Conservation (phyloP, 2,888 invertebrate species). For the Machimus rusticus region DNA sequence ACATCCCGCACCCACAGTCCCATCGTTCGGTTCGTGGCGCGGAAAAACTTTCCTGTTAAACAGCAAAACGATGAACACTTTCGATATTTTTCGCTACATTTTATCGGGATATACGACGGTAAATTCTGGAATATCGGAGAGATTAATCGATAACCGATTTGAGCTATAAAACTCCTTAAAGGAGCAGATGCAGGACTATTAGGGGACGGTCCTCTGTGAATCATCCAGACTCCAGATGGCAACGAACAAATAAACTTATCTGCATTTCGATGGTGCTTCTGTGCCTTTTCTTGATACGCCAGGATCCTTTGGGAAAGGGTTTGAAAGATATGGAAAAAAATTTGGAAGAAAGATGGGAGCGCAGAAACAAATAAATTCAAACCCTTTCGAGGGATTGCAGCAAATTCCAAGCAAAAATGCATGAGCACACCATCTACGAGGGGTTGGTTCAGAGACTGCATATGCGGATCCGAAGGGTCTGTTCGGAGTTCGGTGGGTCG, state of each 20-base stretch:
- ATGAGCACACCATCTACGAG: neutral
- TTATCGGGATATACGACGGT: neutral
- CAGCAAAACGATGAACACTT: constrained; percentile 17
- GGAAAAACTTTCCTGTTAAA: constrained; percentile 8
- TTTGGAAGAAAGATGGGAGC: neutral
- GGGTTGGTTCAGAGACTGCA: no score
- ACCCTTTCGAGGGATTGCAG: neutral
- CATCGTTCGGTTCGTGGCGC: neutral
- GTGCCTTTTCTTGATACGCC: neutral
- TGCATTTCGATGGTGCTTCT: constrained; percentile 27
- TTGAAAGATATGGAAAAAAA: neutral
- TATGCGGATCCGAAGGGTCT: neutral
- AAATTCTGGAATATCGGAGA: neutral
- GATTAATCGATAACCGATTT: constrained; percentile 39
- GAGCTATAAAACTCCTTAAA: constrained; percentile 23
- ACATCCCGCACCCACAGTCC: neutral
- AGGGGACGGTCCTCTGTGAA: neutral
- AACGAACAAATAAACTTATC: constrained; percentile 33
- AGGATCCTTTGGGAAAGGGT: neutral
- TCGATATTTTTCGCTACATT: neutral
- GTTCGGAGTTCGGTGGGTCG: neutral
- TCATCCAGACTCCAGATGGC: constrained; percentile 35
- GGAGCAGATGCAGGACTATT: constrained; percentile 35
- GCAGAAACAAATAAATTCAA: constrained; percentile 34
- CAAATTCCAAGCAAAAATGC: constrained; percentile 17